Percentiles rank a stretch among this genome's conserved stretches.
Evolutionary conservation across 2,113 vertebrate species (phyloP).

Genomic region (Rhombomys opimus): DNA sequence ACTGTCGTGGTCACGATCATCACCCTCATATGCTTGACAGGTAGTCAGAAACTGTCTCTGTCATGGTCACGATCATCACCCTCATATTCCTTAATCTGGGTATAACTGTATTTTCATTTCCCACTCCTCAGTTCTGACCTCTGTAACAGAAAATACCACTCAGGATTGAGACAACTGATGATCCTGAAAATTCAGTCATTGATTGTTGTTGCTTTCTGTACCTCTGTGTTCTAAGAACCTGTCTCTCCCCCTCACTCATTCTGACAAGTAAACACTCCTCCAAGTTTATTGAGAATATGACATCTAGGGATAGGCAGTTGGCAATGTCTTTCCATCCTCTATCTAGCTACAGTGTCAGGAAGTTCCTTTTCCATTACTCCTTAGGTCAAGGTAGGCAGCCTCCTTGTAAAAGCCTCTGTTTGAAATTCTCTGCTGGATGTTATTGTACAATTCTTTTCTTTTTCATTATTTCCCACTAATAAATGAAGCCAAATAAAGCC

Average conservation of each 20-base stretch:
- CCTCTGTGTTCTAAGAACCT: background rate
- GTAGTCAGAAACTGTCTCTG: background rate
- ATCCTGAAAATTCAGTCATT: background rate
- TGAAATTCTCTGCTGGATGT: background rate
- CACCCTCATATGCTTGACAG: background rate
- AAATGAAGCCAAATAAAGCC: background rate
- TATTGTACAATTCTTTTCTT: background rate
- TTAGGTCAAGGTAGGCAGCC: background rate
- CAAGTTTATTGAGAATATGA: background rate
- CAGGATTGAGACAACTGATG: background rate
- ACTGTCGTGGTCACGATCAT: rapidly evolving
- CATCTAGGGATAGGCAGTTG: background rate
- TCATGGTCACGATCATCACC: background rate
- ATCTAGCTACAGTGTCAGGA: background rate
- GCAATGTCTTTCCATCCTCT: background rate
- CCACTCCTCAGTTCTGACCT: background rate
- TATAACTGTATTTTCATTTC: background rate
- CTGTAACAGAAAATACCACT: background rate
- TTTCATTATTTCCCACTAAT: background rate
- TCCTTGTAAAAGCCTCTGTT: background rate
- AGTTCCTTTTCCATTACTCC: background rate
- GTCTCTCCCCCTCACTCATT: background rate
- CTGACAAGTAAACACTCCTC: background rate
- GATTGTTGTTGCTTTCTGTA: background rate
- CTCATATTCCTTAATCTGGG: background rate